Conservation (phyloP, 2,797 vertebrate genomes). For the Onychomys torridus region DNA sequence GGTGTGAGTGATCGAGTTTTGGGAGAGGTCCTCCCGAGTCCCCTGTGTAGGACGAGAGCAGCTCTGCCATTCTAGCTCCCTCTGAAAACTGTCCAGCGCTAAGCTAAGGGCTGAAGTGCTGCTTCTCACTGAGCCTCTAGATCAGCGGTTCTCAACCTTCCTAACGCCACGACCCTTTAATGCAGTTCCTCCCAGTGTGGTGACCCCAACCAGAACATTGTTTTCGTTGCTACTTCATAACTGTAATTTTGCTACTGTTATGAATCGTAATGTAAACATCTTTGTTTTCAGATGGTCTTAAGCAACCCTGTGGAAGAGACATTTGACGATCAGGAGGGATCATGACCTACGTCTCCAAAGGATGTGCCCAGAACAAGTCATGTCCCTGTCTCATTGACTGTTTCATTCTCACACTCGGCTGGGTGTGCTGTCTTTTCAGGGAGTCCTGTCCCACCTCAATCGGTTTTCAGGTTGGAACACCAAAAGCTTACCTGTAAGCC, state of each 20-base stretch:
- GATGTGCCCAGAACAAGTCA: not conserved
- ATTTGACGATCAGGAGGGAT: too few relatives aligned
- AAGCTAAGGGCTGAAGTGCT: not conserved
- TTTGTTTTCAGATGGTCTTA: not conserved
- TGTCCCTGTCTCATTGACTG: not conserved
- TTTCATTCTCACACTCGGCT: accelerated
- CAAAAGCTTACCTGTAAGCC: not conserved
- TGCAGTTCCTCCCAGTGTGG: not conserved
- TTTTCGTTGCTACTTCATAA: not conserved
- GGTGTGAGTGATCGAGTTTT: not conserved
- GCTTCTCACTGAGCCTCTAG: not conserved
- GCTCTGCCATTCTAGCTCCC: not conserved
- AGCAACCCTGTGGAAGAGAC: not conserved
- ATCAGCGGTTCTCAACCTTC: not conserved
- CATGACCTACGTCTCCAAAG: too few relatives aligned
- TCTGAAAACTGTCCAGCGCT: not conserved
- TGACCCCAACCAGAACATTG: not conserved
- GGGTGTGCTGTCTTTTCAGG: not conserved
- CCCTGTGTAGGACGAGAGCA: not conserved
- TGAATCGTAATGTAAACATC: not conserved
- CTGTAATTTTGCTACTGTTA: not conserved
- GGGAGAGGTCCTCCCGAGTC: not conserved
- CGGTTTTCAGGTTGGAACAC: not conserved
- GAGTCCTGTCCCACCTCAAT: not conserved
- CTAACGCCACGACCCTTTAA: not conserved